These are phyloP conservation scores for Mustelus asterias DNA, from an alignment of 2,113 vertebrate genomes.

Conservation along the genomic window DNA sequence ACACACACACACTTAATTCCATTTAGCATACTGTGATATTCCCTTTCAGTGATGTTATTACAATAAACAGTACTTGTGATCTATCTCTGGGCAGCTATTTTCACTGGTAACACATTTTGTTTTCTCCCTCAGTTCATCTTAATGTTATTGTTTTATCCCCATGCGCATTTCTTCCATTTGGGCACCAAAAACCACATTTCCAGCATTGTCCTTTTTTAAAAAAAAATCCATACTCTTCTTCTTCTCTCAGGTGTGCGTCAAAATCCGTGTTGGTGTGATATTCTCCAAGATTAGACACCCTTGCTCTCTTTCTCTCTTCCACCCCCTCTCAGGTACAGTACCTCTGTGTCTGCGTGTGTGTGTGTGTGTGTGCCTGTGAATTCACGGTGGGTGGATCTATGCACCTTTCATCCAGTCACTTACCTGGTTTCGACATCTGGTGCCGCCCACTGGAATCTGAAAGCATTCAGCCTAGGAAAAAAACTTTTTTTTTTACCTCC, in stretches of 20 bases:
- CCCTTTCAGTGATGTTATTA: background rate
- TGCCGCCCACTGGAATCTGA: conserved; percentile 17
- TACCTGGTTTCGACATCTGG: background rate
- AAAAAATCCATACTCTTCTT: too few relatives aligned
- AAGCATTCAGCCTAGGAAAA: background rate
- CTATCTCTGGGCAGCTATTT: background rate
- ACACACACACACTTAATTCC: background rate
- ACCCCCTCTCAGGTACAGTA: conserved; percentile 9
- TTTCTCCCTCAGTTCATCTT: background rate
- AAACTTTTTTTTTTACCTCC: background rate
- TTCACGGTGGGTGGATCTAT: background rate
- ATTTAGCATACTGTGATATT: background rate
- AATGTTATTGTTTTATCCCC: background rate
- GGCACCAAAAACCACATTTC: background rate
- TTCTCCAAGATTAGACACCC: background rate
- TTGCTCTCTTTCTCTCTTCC: background rate
- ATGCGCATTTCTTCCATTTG: background rate
- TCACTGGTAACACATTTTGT: background rate
- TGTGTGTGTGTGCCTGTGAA: background rate
- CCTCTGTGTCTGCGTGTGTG: background rate
- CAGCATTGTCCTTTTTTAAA: background rate
- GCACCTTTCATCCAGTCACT: conserved; percentile 28
- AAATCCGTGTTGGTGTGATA: background rate
- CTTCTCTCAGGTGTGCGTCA: background rate
- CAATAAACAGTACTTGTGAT: background rate